These are phyloP conservation scores for Carcharodon carcharias DNA, from an alignment of 2,797 vertebrate species.

Conservation along the genomic window DNA sequence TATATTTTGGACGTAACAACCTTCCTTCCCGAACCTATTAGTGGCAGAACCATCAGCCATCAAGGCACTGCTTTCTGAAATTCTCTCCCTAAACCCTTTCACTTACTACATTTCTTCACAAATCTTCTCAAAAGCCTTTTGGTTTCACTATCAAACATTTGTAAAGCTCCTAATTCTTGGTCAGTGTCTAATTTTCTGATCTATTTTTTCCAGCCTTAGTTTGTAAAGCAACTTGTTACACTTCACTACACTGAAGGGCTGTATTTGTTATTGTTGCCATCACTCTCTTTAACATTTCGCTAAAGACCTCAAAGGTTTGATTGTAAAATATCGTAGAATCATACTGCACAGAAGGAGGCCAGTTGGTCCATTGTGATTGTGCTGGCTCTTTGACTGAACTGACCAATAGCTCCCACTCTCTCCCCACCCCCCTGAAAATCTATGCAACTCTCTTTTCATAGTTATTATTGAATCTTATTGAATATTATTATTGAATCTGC, in stretches of 20 bases:
- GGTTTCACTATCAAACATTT: not conserved
- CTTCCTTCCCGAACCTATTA: not conserved
- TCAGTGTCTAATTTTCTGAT: not conserved
- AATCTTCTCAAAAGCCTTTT: not conserved
- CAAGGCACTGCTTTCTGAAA: not conserved
- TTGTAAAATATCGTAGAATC: not conserved
- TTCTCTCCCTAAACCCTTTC: not conserved
- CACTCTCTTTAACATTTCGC: not conserved
- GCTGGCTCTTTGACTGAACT: not conserved
- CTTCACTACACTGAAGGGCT: not conserved
- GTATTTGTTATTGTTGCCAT: not conserved
- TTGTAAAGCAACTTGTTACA: not conserved
- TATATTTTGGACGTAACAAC: not conserved
- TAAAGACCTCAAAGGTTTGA: not conserved
- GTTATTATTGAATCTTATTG: not conserved
- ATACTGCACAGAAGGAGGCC: not conserved
- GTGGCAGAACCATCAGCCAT: not conserved
- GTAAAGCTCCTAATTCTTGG: not conserved
- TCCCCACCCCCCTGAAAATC: not conserved
- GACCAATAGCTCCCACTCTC: not conserved
- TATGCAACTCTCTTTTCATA: not conserved
- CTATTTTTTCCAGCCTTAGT: not conserved
- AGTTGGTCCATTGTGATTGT: not conserved
- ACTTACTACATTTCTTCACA: not conserved
- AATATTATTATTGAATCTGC: not conserved